phyloP scores from a whole-genome alignment of 1,140 invertebrate species.

The Caenorhabditis inopinata region DNA sequence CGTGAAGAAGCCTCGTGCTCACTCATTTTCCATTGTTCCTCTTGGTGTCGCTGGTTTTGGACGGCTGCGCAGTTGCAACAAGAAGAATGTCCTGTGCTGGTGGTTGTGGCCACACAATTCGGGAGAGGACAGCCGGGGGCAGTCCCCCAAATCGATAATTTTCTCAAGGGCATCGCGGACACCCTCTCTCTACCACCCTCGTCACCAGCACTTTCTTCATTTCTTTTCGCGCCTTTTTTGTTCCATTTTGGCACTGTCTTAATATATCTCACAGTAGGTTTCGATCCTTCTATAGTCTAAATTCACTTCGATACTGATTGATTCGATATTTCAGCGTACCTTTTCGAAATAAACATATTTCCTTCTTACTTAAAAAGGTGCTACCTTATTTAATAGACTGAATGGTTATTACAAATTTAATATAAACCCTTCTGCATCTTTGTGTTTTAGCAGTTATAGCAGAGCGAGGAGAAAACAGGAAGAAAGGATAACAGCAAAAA shows the following conservation, averaged over 20 bases:
- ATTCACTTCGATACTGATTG: not conserved
- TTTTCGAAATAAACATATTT: too few species aligned
- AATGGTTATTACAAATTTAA: too few species aligned
- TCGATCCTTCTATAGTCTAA: too few species aligned
- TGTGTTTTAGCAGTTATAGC: not conserved
- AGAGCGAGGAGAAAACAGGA: not conserved
- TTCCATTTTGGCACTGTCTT: too few species aligned
- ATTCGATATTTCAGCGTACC: too few species aligned
- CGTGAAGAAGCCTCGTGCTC: slow-evolving; percentile 20
- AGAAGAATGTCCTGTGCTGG: not conserved
- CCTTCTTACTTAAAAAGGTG: too few species aligned
- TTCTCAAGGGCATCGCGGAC: slow-evolving; percentile 28
- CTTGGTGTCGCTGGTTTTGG: not conserved
- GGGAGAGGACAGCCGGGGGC: slow-evolving; percentile 3
- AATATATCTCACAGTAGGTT: too few species aligned
- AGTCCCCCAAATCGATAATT: slow-evolving; percentile 34
- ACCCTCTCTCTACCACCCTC: not conserved
- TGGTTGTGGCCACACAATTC: slow-evolving; percentile 1
- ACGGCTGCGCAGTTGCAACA: not conserved
- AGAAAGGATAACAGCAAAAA: not conserved
- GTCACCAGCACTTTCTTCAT: slow-evolving; percentile 11
- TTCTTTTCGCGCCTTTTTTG: slow-evolving; percentile 1
- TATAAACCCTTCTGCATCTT: too few species aligned
- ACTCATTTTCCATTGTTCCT: slow-evolving; percentile 29
- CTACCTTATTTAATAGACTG: too few species aligned